A percentile compares a stretch with the other conserved stretches of the same genome.
These are phyloP conservation scores for Aepyceros melampus DNA, from an alignment of 2,113 vertebrate genomes.

Conservation along the genomic window DNA sequence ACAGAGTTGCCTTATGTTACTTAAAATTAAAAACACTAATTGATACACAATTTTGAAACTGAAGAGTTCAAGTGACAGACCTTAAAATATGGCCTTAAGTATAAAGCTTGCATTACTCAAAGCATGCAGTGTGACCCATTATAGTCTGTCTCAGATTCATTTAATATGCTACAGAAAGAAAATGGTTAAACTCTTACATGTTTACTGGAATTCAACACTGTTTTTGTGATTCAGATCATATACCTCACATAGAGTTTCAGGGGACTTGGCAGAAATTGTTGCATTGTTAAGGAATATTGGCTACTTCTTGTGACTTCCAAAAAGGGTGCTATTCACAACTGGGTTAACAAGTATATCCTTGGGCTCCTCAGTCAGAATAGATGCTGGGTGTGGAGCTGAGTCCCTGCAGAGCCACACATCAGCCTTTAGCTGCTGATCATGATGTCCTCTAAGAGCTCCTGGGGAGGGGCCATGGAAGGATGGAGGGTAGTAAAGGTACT, in stretches of 20 bases:
- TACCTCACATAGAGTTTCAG: neutral
- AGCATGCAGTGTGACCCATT: neutral
- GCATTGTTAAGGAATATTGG: neutral
- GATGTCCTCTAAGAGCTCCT: neutral
- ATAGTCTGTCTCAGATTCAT: neutral
- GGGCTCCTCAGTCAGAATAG: neutral
- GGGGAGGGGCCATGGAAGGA: neutral
- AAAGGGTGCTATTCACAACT: neutral
- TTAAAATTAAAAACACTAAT: neutral
- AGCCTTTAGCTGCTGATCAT: neutral
- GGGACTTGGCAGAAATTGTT: conserved; percentile 2
- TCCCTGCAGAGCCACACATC: no score
- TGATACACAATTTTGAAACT: neutral
- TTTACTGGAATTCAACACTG: neutral
- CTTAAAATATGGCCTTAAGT: neutral
- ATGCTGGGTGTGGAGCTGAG: neutral
- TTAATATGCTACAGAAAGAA: neutral
- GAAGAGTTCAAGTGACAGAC: neutral
- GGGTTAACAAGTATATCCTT: neutral
- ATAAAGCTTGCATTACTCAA: neutral
- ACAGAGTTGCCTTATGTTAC: neutral
- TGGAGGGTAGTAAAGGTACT: neutral
- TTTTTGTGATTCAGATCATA: neutral
- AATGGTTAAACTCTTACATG: neutral
- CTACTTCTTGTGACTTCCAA: neutral